Evolutionary conservation across 1,140 invertebrate species (phyloP).

Genomic region (Drosophila repleta): DNA sequence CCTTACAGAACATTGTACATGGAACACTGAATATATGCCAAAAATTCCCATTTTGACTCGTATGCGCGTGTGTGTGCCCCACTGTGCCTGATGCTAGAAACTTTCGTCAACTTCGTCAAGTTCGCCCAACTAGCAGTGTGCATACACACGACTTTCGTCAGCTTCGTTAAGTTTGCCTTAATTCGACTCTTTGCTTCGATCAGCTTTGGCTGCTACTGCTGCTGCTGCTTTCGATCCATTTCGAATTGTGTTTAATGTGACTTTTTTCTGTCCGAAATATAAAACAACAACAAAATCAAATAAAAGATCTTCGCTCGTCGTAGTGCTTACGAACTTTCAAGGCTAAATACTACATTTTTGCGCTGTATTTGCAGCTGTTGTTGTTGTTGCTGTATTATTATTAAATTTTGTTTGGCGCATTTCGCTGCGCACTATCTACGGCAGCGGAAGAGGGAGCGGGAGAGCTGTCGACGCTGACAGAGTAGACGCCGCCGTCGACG

Average conservation of each 20-base stretch:
- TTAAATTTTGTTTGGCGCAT: constrained; percentile 79
- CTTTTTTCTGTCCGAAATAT: constrained; percentile 37
- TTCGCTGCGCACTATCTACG: constrained; percentile 40
- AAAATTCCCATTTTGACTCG: constrained; percentile 11
- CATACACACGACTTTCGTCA: background rate
- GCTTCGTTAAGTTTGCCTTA: background rate
- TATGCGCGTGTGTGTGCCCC: background rate
- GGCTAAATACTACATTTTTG: constrained; percentile 78
- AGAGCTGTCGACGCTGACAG: background rate
- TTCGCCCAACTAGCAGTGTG: background rate
- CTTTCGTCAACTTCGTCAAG: too few species aligned
- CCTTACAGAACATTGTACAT: constrained; percentile 24
- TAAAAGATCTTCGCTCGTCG: constrained; percentile 65
- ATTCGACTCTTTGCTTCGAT: constrained; percentile 24
- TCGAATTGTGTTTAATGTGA: constrained; percentile 38
- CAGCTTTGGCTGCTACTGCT: constrained; percentile 19
- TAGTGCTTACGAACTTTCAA: constrained; percentile 81
- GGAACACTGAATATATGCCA: background rate
- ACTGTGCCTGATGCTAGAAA: too few species aligned
- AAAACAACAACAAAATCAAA: constrained; percentile 26
- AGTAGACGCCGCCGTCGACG: background rate
- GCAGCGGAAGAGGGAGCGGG: background rate
- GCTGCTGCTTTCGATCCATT: constrained; percentile 29
- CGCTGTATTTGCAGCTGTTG: constrained; percentile 39
- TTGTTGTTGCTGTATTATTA: constrained; percentile 63